Conservation (phyloP, 2,113 vertebrate genomes). For the Ariopsis seemanni region DNA sequence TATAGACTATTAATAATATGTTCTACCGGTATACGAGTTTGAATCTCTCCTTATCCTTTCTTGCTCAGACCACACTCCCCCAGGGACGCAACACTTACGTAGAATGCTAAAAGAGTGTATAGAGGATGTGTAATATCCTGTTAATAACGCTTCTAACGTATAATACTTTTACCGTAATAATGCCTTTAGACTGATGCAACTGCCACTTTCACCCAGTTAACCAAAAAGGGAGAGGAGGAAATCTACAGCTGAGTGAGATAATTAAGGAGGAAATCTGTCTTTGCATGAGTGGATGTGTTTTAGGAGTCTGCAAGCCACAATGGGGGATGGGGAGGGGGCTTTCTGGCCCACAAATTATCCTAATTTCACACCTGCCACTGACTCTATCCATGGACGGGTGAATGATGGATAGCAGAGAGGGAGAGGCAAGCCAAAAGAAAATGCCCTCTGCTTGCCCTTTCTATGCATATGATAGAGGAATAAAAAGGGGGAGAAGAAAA, state of each 20-base stretch:
- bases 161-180: slow-evolving; percentile 25
- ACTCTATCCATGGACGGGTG: slow-evolving; percentile 66
- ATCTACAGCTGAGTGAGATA: slow-evolving; percentile 64
- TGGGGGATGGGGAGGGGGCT: slow-evolving; percentile 58
- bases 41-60: not conserved
- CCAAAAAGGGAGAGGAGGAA: slow-evolving; percentile 34
- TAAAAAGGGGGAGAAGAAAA: slow-evolving; percentile 40
- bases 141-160: slow-evolving; percentile 17
- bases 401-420: slow-evolving; percentile 71
- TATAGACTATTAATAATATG: not conserved
- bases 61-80: not conserved
- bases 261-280: slow-evolving; percentile 72
- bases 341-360: slow-evolving; percentile 72
- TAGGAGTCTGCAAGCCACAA: slow-evolving; percentile 52
- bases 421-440: slow-evolving; percentile 59
- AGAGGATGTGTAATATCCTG: slow-evolving; percentile 10
- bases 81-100: not conserved
- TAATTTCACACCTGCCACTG: slow-evolving; percentile 76
- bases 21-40: not conserved
- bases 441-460: slow-evolving; percentile 60
- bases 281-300: slow-evolving; percentile 65
- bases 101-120: not conserved
- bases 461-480: slow-evolving; percentile 58
- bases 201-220: slow-evolving; percentile 26
- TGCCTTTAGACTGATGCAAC: not conserved